phyloP scores from a whole-genome alignment of 2,797 vertebrate species.

The Gobionotothen gibberifrons region DNA sequence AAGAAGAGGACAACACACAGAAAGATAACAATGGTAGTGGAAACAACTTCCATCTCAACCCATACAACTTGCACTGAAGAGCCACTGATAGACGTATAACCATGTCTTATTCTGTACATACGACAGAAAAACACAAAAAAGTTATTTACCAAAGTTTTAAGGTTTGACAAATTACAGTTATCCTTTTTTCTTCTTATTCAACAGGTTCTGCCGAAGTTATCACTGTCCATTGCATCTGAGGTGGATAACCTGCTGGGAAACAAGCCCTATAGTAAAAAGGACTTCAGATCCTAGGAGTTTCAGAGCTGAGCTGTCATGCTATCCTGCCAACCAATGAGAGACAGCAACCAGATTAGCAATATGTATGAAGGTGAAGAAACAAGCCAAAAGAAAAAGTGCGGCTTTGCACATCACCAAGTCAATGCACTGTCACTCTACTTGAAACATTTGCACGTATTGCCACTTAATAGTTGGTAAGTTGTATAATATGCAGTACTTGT shows the following conservation, averaged over 20 bases:
- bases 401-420: not conserved
- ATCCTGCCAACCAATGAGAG: not conserved
- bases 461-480: not conserved
- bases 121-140: too few species aligned
- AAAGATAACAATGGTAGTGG: too few species aligned
- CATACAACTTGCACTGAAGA: too few species aligned
- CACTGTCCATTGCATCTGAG: slow-evolving; percentile 90
- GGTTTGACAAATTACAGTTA: not conserved
- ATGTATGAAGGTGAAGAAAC: not conserved
- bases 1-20: too few species aligned
- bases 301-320: not conserved
- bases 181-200: slow-evolving; percentile 21
- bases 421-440: not conserved
- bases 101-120: too few species aligned
- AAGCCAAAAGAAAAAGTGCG: not conserved
- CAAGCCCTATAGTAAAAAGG: slow-evolving; percentile 95
- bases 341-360: not conserved
- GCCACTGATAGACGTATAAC: too few species aligned
- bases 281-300: slow-evolving; percentile 89
- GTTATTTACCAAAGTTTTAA: too few species aligned
- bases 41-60: too few species aligned
- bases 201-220: slow-evolving; percentile 95
- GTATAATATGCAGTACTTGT: not conserved
- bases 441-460: slow-evolving; percentile 7
- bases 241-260: slow-evolving; percentile 95